Evolutionary conservation across 1,140 invertebrate species (phyloP).

Genomic region (Drosophila pectinifera): DNA sequence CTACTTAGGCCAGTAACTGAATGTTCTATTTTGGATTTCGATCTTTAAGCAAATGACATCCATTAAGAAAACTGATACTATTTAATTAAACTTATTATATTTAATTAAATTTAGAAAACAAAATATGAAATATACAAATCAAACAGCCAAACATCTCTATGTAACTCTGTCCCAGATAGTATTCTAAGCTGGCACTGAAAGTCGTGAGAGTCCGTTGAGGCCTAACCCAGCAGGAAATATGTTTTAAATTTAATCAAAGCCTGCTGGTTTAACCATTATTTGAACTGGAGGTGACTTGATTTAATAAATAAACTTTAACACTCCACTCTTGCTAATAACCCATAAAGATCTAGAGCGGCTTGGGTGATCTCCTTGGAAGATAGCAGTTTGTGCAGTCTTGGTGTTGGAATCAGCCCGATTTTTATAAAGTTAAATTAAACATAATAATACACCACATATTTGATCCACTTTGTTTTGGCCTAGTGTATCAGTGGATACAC

Average conservation of each 20-base stretch:
- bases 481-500: constrained; percentile 16
- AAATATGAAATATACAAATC: constrained; percentile 49
- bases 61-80: constrained; percentile 61
- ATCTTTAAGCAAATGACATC: constrained; percentile 42
- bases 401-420: too few relatives aligned
- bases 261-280: too few relatives aligned
- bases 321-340: too few relatives aligned
- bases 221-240: too few relatives aligned
- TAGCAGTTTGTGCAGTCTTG: not conserved
- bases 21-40: constrained; percentile 48
- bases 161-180: too few relatives aligned
- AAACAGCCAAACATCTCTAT: too few relatives aligned
- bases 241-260: too few relatives aligned
- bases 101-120: constrained; percentile 53
- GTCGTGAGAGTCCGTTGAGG: too few relatives aligned
- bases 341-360: not conserved
- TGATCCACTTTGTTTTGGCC: constrained; percentile 2
- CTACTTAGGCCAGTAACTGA: constrained; percentile 47
- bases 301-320: not conserved
- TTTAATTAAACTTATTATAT: too few relatives aligned
- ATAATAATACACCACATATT: too few relatives aligned
- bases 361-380: not conserved
- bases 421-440: too few relatives aligned
- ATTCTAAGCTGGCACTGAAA: too few relatives aligned
- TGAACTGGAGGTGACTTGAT: not conserved